Percentiles rank a stretch among this genome's conserved stretches.
phyloP scores from a whole-genome alignment of 2,888 invertebrate species.

The Trypoxylon attenuatum region DNA sequence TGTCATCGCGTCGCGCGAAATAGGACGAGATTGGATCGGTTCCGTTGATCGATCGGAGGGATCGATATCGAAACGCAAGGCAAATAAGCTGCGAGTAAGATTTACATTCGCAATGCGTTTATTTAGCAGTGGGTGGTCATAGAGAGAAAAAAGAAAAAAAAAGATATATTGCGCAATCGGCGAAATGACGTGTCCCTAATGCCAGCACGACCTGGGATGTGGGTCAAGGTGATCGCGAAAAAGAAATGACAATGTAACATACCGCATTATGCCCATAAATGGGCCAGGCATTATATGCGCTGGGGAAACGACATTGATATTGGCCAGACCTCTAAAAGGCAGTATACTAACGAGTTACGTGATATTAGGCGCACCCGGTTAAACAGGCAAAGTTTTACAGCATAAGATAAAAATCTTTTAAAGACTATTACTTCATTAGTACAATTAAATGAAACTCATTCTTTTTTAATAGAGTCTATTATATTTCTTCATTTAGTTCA shows the following conservation, averaged over 20 bases:
- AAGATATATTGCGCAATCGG: slow-evolving; percentile 27
- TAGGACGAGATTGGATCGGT: background rate
- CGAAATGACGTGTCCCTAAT: slow-evolving; percentile 63
- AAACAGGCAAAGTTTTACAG: slow-evolving; percentile 38
- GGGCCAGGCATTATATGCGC: slow-evolving; percentile 60
- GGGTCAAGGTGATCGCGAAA: slow-evolving; percentile 70
- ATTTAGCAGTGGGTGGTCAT: slow-evolving; percentile 15
- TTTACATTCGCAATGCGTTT: background rate
- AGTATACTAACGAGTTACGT: slow-evolving; percentile 39
- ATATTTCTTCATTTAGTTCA: too few relatives aligned
- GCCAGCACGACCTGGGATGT: slow-evolving; percentile 54
- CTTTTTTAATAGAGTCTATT: too few relatives aligned
- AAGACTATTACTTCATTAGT: too few relatives aligned
- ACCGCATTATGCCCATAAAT: slow-evolving; percentile 69
- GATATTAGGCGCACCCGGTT: slow-evolving; percentile 39
- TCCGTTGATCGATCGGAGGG: too few relatives aligned
- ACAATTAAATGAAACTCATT: too few relatives aligned
- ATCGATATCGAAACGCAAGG: background rate
- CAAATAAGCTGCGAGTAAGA: background rate
- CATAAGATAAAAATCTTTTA: too few relatives aligned
- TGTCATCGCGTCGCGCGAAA: background rate
- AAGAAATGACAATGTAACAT: slow-evolving; percentile 67
- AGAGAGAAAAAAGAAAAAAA: slow-evolving; percentile 13
- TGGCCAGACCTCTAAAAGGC: slow-evolving; percentile 50
- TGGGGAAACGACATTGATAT: slow-evolving; percentile 54